Base-by-base conservation (phyloP, 2,113 vertebrate genomes). In the Plectropomus leopardus region DNA sequence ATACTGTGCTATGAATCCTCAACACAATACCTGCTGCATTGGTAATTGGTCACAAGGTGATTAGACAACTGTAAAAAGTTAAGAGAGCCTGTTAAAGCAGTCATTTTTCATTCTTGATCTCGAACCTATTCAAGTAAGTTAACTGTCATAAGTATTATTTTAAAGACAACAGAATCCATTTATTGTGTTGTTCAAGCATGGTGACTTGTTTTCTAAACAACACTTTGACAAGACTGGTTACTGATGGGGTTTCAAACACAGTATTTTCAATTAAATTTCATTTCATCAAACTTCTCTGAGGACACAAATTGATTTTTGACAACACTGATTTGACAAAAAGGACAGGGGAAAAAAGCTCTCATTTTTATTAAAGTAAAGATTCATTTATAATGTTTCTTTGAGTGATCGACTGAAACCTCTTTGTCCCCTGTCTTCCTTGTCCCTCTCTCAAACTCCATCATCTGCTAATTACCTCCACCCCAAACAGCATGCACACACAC, bases 381-480 rank as follows among this genome's bases (percentile, higher is more conserved):
- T 24, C 11, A 64, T 54, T 76, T 44, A 64, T 47, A 34, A 40
- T 34, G 58, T n/a, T 65, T 9, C 19, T 77, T 47, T 7, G 6
- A 54, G 28, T 47, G 23, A 72, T 30, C 14, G 11, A 63, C 71
- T 61, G 51, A 61, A 67, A 65, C 50, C 13, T 80, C 9, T 54
- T 45, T 67, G 51, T 54, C n/a, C 42, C n/a, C 45, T 60, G 51
- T 67, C 11, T n/a, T 54, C 5, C 4, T 17, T 54, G 23, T 71
- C 9, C 24, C 50, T 40, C 40, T 54, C 10, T 26, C 42, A 78
- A 16, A 47, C 50, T 58, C 36, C 5, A 3, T n/a, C 13, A 0
- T 54, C 58, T 75, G 57, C 57, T 74, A 82, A 86, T 85, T 70
- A 73, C 53, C 67, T 65, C 26, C 44, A 78, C 51, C 4, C 51